Evolutionary conservation across 2,888 invertebrate genomes (phyloP), one percentile per base, ranked within the genome.

Genomic region (Cephus pygmeus): DNA sequence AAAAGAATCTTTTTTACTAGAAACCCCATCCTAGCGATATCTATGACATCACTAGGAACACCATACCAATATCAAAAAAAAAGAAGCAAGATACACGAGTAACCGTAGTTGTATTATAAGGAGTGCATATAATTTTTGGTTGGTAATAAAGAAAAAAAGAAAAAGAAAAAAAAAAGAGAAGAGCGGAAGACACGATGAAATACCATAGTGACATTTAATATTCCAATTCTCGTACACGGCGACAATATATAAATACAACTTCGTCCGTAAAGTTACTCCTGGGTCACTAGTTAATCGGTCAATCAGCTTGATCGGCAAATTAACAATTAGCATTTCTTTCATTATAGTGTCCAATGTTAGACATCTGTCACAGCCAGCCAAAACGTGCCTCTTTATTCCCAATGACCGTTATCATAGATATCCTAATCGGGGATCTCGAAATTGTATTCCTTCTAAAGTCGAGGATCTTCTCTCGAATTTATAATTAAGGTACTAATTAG

Each of bases 301-400:
- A 34, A 68, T 73, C 76, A 33, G 69, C 71, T 73, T 73, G 74
- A 75, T 75, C 80, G 74, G 78, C 79, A 79, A 76, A 82, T 80
- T 77, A 77, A 83, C 81, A 73, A 80, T 80, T 81, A 82, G 80
- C 80, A 83, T 76, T 80, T 80, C 71, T 36, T 69, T 74, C 40
- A 78, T 69, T 69, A 69, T n/a, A 75, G 73, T 36, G 34, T 71
- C 87, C 82, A 79, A 83, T 84, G 82, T 80, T 82, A 85, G 82
- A 85, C 84, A 79, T 88, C 87, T 85, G 85, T 90, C 90, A 90
- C 90, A 90, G 90, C 89, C 90, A 88, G 85, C 86, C 87, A 84
- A 87, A 77, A 79, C 71, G 73, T 79, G 74, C 77, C 76, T 73
- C 73, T 69, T 77, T 56, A 74, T 36, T 73, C 71, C 56, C 35